phyloP scores from a whole-genome alignment of 2,888 invertebrate genomes.

The Trisateles emortualis region DNA sequence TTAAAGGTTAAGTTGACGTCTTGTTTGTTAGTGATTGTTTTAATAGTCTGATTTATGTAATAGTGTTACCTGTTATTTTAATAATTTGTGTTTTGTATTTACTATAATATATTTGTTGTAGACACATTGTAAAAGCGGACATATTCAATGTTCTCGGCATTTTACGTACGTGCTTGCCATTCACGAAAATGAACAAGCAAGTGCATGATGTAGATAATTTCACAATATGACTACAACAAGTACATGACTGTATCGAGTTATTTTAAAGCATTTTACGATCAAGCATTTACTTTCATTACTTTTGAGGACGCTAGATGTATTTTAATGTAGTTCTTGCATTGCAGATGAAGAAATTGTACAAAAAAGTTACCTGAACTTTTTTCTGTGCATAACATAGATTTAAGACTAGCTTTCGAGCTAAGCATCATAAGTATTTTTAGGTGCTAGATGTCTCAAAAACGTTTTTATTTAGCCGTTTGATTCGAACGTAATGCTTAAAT shows the following conservation, averaged over 20 bases:
- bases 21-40: constrained; percentile 77
- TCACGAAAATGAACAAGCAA: too few relatives aligned
- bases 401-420: constrained; percentile 53
- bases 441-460: constrained; percentile 61
- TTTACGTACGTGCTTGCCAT: too few relatives aligned
- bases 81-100: constrained; percentile 58
- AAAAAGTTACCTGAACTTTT: constrained; percentile 80
- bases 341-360: constrained; percentile 63
- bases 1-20: constrained; percentile 69
- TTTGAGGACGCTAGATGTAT: constrained; percentile 27
- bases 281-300: constrained; percentile 54
- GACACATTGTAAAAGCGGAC: constrained; percentile 18
- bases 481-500: constrained; percentile 28
- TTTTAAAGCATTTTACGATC: constrained; percentile 41
- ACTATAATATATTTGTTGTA: constrained; percentile 31
- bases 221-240: not conserved
- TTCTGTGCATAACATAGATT: constrained; percentile 58
- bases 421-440: constrained; percentile 57
- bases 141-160: too few relatives aligned
- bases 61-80: constrained; percentile 77
- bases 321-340: constrained; percentile 33
- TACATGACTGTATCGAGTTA: constrained; percentile 25
- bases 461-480: constrained; percentile 22
- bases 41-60: constrained; percentile 77
- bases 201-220: constrained; percentile 5